Percentiles rank a stretch among this genome's conserved stretches.
Evolutionary conservation across 2,888 invertebrate genomes (phyloP).

Genomic region (Incurvaria masculella): DNA sequence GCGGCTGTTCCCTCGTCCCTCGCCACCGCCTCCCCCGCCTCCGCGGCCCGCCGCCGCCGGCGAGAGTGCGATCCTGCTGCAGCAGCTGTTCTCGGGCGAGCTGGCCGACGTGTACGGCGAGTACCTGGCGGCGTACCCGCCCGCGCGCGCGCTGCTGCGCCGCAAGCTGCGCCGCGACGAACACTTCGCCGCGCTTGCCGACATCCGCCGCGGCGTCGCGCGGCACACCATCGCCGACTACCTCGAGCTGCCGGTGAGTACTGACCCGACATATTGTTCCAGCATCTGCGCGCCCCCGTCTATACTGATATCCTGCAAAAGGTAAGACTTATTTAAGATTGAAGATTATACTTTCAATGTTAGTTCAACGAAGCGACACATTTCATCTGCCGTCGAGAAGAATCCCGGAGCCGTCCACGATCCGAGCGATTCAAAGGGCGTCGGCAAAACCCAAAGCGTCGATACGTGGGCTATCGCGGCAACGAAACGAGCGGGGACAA

Average conservation of each 20-base stretch:
- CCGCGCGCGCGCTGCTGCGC: conserved; percentile 59
- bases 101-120: conserved; percentile 65
- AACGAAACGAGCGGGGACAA: neutral
- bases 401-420: no score
- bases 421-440: neutral
- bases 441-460: neutral
- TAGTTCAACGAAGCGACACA: no score
- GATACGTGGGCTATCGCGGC: neutral
- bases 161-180: conserved; percentile 62
- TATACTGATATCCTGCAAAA: no score
- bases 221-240: conserved; percentile 61
- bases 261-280: no score
- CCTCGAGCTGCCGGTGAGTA: conserved; percentile 67
- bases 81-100: conserved; percentile 62
- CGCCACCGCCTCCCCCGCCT: conserved; percentile 40
- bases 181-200: conserved; percentile 64
- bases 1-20: conserved; percentile 35
- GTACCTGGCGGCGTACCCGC: conserved; percentile 59
- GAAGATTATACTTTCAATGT: no score
- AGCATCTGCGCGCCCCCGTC: no score
- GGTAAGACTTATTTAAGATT: no score
- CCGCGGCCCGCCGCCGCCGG: conserved; percentile 24
- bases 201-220: conserved; percentile 63
- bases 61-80: conserved; percentile 45
- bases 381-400: no score